Percentiles rank a stretch among this genome's conserved stretches.
These are phyloP conservation scores for Poecilia gillii DNA, from an alignment of 2,797 vertebrate species.

Conservation along the genomic window DNA sequence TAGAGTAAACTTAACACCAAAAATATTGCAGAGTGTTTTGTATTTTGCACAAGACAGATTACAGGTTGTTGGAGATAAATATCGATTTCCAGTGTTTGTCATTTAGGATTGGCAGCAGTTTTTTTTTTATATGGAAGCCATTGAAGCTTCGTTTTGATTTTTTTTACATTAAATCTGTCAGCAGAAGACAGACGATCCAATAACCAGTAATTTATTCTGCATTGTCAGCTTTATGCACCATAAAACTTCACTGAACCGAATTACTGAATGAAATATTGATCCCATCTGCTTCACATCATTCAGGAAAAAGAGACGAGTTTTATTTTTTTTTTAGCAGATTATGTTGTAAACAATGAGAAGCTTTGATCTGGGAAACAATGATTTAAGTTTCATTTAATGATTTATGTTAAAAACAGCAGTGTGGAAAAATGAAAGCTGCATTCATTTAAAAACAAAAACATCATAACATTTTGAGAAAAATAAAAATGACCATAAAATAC, in stretches of 20 bases:
- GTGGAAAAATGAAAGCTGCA: neutral
- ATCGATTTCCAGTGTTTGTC: neutral
- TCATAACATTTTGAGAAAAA: neutral
- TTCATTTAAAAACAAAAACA: neutral
- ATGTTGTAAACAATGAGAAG: neutral
- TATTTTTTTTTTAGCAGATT: slow-evolving; percentile 6
- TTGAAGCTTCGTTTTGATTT: neutral
- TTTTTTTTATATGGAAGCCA: neutral
- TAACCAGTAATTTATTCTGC: neutral
- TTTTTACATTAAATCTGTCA: neutral
- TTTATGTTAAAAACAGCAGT: neutral
- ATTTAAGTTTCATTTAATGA: neutral
- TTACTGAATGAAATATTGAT: neutral
- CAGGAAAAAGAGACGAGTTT: neutral
- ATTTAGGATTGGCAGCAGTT: neutral
- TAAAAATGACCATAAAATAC: neutral
- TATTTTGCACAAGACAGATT: neutral
- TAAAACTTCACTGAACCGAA: slow-evolving; percentile 61
- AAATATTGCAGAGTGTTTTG: neutral
- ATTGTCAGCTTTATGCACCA: slow-evolving; percentile 9
- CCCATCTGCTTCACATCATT: neutral
- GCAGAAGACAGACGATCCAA: neutral
- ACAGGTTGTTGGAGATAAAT: neutral
- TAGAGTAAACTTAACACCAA: neutral
- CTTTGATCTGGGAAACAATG: slow-evolving; percentile 1